Base-by-base conservation (phyloP, 2,888 invertebrate species). In the Incurvaria masculella region DNA sequence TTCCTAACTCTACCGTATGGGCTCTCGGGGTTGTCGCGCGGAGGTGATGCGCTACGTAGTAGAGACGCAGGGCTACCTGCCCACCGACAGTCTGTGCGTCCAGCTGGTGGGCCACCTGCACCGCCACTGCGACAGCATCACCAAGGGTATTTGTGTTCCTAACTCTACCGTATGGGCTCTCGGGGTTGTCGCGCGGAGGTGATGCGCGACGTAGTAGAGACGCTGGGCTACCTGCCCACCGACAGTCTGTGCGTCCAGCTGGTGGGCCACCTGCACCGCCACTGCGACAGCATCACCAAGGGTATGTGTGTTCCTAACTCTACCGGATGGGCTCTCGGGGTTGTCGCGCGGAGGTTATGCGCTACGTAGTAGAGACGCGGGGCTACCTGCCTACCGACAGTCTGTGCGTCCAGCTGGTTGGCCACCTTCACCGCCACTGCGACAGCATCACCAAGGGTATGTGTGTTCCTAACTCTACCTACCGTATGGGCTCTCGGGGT, bases 11-110 rank as follows among this genome's bases (percentile, higher is more conserved):
- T 93, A 87, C 68, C 82, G 88, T 47, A 82, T 91, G 17, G 97
- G 97, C 2, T 97, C 88, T 74, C 91, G 91, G 63, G 96, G 95
- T 67, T 96, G 96, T 56, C 84, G 92, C 63, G 88, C 90, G 46
- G 96, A 97, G 68, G 87, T 91, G 1, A 87, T 95, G 75, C 85
- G 93, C 57, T 97, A 91, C 69, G 84, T 97, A 45, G 89, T 91
- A 19, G 94, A 95, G 61, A 85, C 87, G 8, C 90, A 92, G 60
- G 91, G 89, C 2, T 87, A 88, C 65, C 88, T 83, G 46, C 85
- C 88, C 0, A 80, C 86, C n/a, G 94, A 95, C 62, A 85, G 88
- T 1, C 78, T 94, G 21, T 94, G 93, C 63, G 83, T 87, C 46
- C 87, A 92, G 53, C 79, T 97, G 23, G 80, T 92, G 47, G 82